Percentiles rank a stretch among this genome's conserved stretches.
These are phyloP conservation scores for Trachelus iudaicus DNA, from an alignment of 2,888 invertebrate species.

Conservation along the genomic window DNA sequence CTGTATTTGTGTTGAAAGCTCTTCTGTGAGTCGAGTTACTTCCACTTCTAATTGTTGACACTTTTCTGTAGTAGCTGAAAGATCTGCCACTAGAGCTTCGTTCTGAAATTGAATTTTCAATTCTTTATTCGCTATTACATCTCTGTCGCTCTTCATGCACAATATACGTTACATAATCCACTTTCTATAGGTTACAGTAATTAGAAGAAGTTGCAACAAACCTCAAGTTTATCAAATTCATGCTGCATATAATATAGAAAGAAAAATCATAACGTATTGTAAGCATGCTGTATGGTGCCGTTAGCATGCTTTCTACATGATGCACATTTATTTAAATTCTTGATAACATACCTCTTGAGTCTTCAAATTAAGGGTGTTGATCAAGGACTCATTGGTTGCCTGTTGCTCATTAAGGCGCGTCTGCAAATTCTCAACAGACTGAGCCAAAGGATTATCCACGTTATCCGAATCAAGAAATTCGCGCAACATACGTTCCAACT, in stretches of 20 bases:
- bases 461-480: constrained; percentile 77
- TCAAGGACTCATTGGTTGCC: constrained; percentile 66
- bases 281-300: not conserved
- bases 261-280: constrained; percentile 18
- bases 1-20: constrained; percentile 62
- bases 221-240: constrained; percentile 54
- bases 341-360: constrained; percentile 59
- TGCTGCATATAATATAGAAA: constrained; percentile 40
- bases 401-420: constrained; percentile 75
- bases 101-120: constrained; percentile 51
- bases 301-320: not conserved
- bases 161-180: not conserved
- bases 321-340: not conserved
- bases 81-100: constrained; percentile 63
- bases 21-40: constrained; percentile 43
- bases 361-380: constrained; percentile 61
- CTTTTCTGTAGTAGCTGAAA: constrained; percentile 58
- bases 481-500: constrained; percentile 76
- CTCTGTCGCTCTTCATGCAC: not conserved
- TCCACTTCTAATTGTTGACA: constrained; percentile 62
- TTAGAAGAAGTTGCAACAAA: constrained; percentile 33
- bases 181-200: not conserved
- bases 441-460: constrained; percentile 70
- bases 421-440: constrained; percentile 76
- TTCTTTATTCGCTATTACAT: not conserved